Evolutionary conservation across 2,797 vertebrate genomes (phyloP).

Genomic region (Mus spretus): DNA sequence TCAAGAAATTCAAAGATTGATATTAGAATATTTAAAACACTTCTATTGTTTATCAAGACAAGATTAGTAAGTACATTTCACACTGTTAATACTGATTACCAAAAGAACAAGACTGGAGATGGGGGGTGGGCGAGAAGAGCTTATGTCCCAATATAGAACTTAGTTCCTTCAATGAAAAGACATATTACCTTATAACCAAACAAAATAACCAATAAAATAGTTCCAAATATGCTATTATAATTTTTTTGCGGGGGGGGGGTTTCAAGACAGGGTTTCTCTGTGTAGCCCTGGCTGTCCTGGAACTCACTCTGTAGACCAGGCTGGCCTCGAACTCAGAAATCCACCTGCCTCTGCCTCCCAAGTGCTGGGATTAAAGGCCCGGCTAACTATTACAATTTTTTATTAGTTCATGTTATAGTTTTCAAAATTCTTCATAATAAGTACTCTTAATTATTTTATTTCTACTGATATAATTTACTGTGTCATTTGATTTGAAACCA

Average conservation of each 20-base stretch:
- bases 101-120: background rate
- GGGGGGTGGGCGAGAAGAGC: background rate
- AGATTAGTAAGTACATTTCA: background rate
- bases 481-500: background rate
- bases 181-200: conserved; percentile 4
- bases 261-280: too few relatives aligned
- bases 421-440: background rate
- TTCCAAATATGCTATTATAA: background rate
- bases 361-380: too few relatives aligned
- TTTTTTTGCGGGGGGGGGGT: too few relatives aligned
- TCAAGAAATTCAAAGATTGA: conserved; percentile 37
- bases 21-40: conserved; percentile 25
- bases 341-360: too few relatives aligned
- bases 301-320: too few relatives aligned
- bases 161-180: background rate
- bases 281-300: too few relatives aligned
- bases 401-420: background rate
- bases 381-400: background rate
- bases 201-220: conserved; percentile 25
- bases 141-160: background rate
- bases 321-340: too few relatives aligned
- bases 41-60: conserved; percentile 24
- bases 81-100: background rate
- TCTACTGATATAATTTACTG: background rate
- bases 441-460: background rate